Evolutionary conservation across 2,888 invertebrate genomes (phyloP), one percentile per base, ranked within the genome.

Genomic region (Mechanitis messenoides): DNA sequence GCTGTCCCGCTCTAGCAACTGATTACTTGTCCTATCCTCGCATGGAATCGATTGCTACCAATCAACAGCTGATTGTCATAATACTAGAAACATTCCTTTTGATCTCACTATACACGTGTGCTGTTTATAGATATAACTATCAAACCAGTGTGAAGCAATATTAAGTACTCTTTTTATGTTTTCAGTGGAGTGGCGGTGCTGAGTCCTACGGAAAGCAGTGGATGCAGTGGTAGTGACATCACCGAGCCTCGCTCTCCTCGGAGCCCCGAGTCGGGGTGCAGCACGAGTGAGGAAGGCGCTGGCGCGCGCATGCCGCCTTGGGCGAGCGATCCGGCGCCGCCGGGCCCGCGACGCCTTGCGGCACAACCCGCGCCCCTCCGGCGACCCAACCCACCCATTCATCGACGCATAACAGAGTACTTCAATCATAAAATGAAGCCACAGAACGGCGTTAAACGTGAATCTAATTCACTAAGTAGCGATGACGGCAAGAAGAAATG

Each of bases 161-260:
- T 54, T 31, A 55, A 58, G 28, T 45, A 7, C 54, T n/a, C 33
- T 47, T 56, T 63, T 62, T 31, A 58, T 61, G 53, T 38, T 93
- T 93, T 42, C 92, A 96, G 96, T 92, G 96, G 96, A 72, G 96
- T 96, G 78, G 96, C 95, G 80, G 93, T 94, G 79, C 87, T 94
- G 80, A 94, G 95, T 88, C 93, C 94, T 77, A 92, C 94, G 66
- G 95, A 95, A 74, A 94, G 93, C 69, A 92, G 93, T 75, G 93
- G 92, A 75, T 91, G 81, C 91, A 92, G 92, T 74, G 88, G 92
- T 74, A 96, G 95, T 87, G 96, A 96, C 89, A 95, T 95, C 84
- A 95, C 95, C 73, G 96, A 96, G 84, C 96, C 96, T 61, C 94
- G 95, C 69, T 96, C 96, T 64, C 96, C 96, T 73, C 95, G 93